phyloP scores from a whole-genome alignment of 2,113 vertebrate species.

The Dinomys branickii region DNA sequence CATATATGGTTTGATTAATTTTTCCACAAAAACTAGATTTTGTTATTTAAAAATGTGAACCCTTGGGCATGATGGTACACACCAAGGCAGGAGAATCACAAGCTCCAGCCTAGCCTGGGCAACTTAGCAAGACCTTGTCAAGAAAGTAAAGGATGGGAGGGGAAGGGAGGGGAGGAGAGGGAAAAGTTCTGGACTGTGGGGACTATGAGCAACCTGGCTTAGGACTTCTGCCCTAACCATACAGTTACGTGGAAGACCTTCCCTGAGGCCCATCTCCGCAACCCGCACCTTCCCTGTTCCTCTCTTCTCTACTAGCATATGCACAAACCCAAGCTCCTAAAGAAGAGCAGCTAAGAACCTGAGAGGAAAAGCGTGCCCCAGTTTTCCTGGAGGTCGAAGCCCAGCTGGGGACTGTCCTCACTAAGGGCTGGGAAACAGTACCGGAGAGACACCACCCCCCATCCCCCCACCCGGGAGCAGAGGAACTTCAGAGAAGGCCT shows the following conservation, averaged over 20 bases:
- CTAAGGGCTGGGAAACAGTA: not conserved
- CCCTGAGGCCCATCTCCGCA: not conserved
- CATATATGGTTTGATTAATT: conserved; percentile 39
- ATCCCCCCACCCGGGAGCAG: no score
- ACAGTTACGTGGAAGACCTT: not conserved
- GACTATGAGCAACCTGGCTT: not conserved
- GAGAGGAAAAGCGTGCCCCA: not conserved
- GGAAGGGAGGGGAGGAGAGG: no score
- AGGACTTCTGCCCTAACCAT: not conserved
- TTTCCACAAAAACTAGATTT: conserved; percentile 45
- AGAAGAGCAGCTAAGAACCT: not conserved
- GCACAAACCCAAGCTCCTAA: not conserved
- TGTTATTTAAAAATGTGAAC: conserved; percentile 28
- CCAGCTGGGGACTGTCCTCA: not conserved
- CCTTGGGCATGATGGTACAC: not conserved
- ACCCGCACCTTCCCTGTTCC: not conserved
- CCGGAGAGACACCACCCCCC: not conserved
- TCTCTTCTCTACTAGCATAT: not conserved
- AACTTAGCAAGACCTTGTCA: not conserved
- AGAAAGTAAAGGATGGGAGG: not conserved
- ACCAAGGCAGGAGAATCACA: not conserved
- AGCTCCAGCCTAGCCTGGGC: not conserved
- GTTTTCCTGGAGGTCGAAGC: not conserved
- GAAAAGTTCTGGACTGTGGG: not conserved
- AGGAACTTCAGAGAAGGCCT: not conserved